phyloP scores from a whole-genome alignment of 2,113 vertebrate genomes.

The Hypocryptadius cinnamomeus region DNA sequence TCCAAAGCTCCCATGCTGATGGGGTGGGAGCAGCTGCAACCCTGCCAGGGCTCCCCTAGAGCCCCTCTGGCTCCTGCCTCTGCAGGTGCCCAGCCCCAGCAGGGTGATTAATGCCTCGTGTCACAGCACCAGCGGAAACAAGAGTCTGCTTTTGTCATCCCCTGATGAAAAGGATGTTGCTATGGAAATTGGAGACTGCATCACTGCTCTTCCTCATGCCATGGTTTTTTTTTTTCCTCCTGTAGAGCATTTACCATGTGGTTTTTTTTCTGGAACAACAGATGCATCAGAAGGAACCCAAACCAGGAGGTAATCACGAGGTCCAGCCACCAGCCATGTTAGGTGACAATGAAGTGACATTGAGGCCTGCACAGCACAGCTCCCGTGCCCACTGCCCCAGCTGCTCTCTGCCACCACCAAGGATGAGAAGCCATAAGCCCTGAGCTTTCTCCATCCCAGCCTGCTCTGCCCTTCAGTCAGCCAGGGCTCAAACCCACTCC shows the following conservation, averaged over 20 bases:
- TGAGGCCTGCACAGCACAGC: not conserved
- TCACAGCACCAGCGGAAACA: not conserved
- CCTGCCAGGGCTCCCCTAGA: not conserved
- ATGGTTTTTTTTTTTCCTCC: not conserved
- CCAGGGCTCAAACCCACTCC: rapidly evolving
- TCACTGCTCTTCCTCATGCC: not conserved
- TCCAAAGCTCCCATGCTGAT: rapidly evolving
- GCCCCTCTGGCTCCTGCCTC: not conserved
- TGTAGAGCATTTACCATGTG: not conserved
- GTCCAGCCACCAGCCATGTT: not conserved
- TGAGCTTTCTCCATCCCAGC: not conserved
- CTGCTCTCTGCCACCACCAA: not conserved
- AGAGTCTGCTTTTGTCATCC: slow-evolving; percentile 39
- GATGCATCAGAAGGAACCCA: slow-evolving; percentile 14
- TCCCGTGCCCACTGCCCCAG: not conserved
- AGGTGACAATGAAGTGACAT: slow-evolving; percentile 20
- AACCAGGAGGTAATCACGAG: not conserved
- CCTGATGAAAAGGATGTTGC: slow-evolving; percentile 45
- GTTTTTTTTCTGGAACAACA: not conserved
- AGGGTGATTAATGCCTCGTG: not conserved
- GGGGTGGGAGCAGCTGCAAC: not conserved
- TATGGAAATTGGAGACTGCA: slow-evolving; percentile 53
- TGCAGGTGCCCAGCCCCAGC: not conserved
- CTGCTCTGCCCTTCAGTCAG: not conserved
- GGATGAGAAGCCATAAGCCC: not conserved